Evolutionary conservation across 2,797 vertebrate species (phyloP).

Genomic region (Melanogrammus aeglefinus): DNA sequence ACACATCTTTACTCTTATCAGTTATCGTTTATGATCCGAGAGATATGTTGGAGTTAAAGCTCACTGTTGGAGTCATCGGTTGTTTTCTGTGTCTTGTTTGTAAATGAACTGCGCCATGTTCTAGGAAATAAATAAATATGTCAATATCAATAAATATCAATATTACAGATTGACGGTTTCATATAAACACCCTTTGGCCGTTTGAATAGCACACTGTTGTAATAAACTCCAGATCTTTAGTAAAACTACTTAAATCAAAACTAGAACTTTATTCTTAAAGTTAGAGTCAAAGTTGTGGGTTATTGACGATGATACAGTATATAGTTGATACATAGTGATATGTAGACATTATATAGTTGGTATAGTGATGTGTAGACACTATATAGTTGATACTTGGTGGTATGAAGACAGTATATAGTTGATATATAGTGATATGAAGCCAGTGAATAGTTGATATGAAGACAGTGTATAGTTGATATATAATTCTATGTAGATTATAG

Average conservation of each 20-base stretch:
- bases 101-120: not conserved
- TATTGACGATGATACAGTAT: too few relatives aligned
- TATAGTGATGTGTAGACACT: too few relatives aligned
- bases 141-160: not conserved
- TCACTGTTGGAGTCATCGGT: not conserved
- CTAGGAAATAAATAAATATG: not conserved
- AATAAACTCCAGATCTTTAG: not conserved
- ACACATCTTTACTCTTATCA: conserved; percentile 34
- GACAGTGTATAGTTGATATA: too few relatives aligned
- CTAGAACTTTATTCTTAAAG: not conserved
- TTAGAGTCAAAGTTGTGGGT: not conserved
- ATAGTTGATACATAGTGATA: too few relatives aligned
- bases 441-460: too few relatives aligned
- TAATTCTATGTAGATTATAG: too few relatives aligned
- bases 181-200: not conserved
- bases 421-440: too few relatives aligned
- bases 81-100: not conserved
- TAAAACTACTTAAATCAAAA: not conserved
- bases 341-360: too few relatives aligned
- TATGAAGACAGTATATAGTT: too few relatives aligned
- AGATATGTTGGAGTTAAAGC: not conserved
- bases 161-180: not conserved
- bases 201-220: not conserved
- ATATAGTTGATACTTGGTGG: too few relatives aligned
- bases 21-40: not conserved